Evolutionary conservation across 2,797 vertebrate genomes (phyloP).

Genomic region (Xerus rutilus): DNA sequence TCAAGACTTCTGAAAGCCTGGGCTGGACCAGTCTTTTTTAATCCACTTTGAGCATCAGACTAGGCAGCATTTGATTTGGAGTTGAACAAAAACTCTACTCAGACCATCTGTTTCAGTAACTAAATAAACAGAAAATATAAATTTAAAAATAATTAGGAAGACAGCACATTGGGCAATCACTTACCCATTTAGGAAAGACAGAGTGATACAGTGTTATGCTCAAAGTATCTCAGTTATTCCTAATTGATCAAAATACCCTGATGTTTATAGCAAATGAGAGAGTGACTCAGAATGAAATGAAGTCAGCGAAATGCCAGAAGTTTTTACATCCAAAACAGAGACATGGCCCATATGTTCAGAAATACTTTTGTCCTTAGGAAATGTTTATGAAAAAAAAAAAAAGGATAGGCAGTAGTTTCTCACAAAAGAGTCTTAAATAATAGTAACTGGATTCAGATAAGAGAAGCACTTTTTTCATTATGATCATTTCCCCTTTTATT

Average conservation of each 20-base stretch:
- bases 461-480: conserved; percentile 74
- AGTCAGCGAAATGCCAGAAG: conserved; percentile 90
- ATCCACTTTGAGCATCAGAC: neutral
- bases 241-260: conserved; percentile 89
- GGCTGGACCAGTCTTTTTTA: neutral
- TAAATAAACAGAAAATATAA: conserved; percentile 78
- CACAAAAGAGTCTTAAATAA: conserved; percentile 84
- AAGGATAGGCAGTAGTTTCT: conserved; percentile 82
- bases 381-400: conserved; percentile 89
- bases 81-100: conserved; percentile 56
- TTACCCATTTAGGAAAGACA: conserved; percentile 67
- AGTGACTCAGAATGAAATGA: conserved; percentile 90
- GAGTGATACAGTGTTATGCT: conserved; percentile 77
- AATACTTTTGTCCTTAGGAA: conserved; percentile 90
- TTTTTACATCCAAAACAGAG: conserved; percentile 91
- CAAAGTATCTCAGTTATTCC: conserved; percentile 88
- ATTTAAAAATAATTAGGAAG: conserved; percentile 81
- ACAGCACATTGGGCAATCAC: conserved; percentile 46
- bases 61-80: conserved; percentile 44
- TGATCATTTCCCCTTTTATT: conserved; percentile 64
- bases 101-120: conserved; percentile 71
- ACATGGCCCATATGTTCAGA: conserved; percentile 90
- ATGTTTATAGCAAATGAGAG: conserved; percentile 89
- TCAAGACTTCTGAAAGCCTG: neutral
- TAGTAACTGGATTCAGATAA: conserved; percentile 81